Base-by-base conservation (phyloP, 2,113 vertebrate species). In the Python bivittatus region DNA sequence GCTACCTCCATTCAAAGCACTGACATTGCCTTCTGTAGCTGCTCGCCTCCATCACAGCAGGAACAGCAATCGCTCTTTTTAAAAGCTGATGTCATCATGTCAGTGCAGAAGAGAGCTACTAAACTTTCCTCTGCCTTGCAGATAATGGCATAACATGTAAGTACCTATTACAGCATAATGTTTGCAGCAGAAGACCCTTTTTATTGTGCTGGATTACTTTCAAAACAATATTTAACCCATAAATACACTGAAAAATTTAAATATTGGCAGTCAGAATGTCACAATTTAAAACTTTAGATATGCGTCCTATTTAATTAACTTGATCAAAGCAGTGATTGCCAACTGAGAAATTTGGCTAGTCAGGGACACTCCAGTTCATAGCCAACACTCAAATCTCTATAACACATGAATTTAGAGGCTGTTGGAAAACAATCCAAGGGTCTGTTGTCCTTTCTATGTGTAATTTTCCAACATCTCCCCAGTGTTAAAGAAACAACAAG, bases 21-120 rank as follows among this genome's bases (percentile, higher is more conserved):
- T 53, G 23, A 79, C 23, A 92, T 38, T 3, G 57, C 27, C 5
- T 25, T 60, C 79, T 13, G 12, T 86, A 68, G 20, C 79, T 56
- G 48, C 0, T 0, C 89, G 44, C 79, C 68, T 57, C 56, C 57
- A 86, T 57, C 2, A 86, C 85, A 89, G 90, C 93, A 84, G 92
- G 91, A 92, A 85, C 57, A 91, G 54, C 53, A 91, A 58, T 89
- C 33, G 68, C 79, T 89, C 93, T 93, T 68, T 89, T 91, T 84
- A 15, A 72, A 52, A 0, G 0, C 9, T 91, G 0, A 0, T 20
- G 86, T 84, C 84, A 89, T 48, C 25, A 79, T 48, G 57, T 33
- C 23, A 6, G 33, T 68, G 57, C 15, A 60, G 92, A 58, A 20
- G 61, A 64, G 91, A 92, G 38, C 9, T 0, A 79, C 3, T 57